These are phyloP conservation scores for Erpetoichthys calabaricus DNA, from an alignment of 2,797 vertebrate species.

Conservation along the genomic window DNA sequence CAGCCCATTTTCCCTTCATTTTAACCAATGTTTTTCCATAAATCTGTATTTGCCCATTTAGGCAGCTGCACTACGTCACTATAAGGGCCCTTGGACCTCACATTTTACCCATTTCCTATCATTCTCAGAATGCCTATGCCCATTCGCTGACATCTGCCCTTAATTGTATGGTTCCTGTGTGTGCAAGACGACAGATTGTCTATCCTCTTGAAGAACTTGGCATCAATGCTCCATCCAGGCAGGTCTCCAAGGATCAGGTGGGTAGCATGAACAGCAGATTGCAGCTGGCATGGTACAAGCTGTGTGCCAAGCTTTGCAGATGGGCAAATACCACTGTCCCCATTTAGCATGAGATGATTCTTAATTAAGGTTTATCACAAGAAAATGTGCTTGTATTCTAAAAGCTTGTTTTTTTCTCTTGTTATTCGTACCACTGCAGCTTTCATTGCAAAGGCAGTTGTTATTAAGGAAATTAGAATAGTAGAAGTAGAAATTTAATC, in stretches of 20 bases:
- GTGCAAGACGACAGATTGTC: conserved; percentile 78
- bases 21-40: conserved; percentile 38
- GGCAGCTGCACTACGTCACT: background rate
- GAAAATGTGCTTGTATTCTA: background rate
- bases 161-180: conserved; percentile 72
- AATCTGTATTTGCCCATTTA: conserved; percentile 34
- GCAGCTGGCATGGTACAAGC: conserved; percentile 40
- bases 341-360: conserved; percentile 38
- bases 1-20: conserved; percentile 39
- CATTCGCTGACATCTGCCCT: conserved; percentile 68
- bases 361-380: conserved; percentile 40
- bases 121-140: conserved; percentile 57
- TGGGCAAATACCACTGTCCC: conserved; percentile 43
- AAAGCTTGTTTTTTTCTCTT: background rate
- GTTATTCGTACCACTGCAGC: too few relatives aligned
- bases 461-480: too few relatives aligned
- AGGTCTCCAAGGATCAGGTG: conserved; percentile 77
- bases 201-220: conserved; percentile 85
- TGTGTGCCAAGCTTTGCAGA: conserved; percentile 45
- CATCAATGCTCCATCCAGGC: conserved; percentile 63
- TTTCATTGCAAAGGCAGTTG: too few relatives aligned
- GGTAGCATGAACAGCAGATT: conserved; percentile 54
- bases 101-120: conserved; percentile 33
- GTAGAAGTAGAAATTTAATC: too few relatives aligned
- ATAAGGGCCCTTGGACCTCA: background rate